Evolutionary conservation across 2,888 invertebrate genomes (phyloP), one percentile per base, ranked within the genome.

Genomic region (Drosophila borealis): DNA sequence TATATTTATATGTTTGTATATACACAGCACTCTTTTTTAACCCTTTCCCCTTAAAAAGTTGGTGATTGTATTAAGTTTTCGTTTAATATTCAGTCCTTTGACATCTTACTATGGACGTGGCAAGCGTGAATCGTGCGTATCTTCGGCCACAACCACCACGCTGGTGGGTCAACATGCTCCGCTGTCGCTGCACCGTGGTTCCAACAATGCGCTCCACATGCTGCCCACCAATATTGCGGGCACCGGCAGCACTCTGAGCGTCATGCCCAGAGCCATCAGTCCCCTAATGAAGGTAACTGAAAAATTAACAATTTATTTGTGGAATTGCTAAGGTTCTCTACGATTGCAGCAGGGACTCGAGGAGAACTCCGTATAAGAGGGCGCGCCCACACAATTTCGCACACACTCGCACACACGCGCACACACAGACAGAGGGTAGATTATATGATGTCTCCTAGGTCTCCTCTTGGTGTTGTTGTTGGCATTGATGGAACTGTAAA

Each of bases 131-230:
- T 96, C 96, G 4, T 95, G 96, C 71, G 95, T 96, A 14, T 96
- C 96, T 60, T 96, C 96, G 92, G 94, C 95, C 60, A 96, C 96
- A 41, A 96, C 96, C 63, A 96, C 96, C 13, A 96, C 96, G 5
- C 93, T 96, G 77, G 94, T 96, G 78, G 93, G 94, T 25, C 92
- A 91, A 45, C 89, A 91, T 70, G 83, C 81, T 8, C 91, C 80
- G 57, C 90, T 86, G 75, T 84, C 76, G 55, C 88, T 84, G 81
- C 92, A 91, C 70, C 91, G 92, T 14, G 91, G 91, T 55, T 92
- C 92, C 25, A 92, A 91, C 75, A 92, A 92, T 65, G 90, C 92
- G 41, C 69, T 92, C 53, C 91, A 92, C 67, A 89, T 92, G 86
- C 74, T 90, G 70, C 88, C 91, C 65, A 74, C 84, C 33, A 75